Evolutionary conservation across 2,888 invertebrate genomes (phyloP).

Genomic region (Sialis fuliginosa): DNA sequence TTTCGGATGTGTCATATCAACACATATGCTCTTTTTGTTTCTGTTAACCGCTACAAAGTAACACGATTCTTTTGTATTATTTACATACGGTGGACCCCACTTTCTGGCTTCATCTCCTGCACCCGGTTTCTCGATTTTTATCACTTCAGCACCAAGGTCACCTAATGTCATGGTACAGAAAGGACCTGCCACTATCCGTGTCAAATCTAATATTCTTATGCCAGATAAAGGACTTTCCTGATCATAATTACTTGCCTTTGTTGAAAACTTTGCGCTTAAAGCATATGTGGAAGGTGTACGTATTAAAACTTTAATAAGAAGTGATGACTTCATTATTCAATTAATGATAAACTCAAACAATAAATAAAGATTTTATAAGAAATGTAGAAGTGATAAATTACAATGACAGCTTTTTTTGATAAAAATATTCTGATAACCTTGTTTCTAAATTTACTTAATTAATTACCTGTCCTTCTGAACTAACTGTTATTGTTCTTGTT

Average conservation of each 20-base stretch:
- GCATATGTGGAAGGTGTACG: no score
- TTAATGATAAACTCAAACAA: no score
- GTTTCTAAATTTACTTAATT: no score
- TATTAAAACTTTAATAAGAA: no score
- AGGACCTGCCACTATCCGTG: conserved; percentile 84
- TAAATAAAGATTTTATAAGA: no score
- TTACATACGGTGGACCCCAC: conserved; percentile 84
- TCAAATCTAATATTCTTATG: conserved; percentile 59
- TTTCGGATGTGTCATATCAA: conserved; percentile 57
- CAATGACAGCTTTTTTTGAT: no score
- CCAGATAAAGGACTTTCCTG: conserved; percentile 43
- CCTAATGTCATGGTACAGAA: conserved; percentile 87
- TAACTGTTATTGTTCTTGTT: no score
- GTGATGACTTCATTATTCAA: no score
- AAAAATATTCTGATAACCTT: no score
- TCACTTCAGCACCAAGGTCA: conserved; percentile 82
- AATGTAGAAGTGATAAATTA: no score
- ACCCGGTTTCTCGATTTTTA: conserved; percentile 77
- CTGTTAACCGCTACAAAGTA: conserved; percentile 84
- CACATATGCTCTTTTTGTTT: conserved; percentile 83
- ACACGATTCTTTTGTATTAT: conserved; percentile 43
- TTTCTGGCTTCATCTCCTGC: conserved; percentile 74
- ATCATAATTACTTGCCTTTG: conserved; percentile 1
- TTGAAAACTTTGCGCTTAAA: neutral
- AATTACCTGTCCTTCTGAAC: no score